These are phyloP conservation scores for Sorex maritimensis DNA, from an alignment of 2,797 vertebrate species.

Conservation along the genomic window DNA sequence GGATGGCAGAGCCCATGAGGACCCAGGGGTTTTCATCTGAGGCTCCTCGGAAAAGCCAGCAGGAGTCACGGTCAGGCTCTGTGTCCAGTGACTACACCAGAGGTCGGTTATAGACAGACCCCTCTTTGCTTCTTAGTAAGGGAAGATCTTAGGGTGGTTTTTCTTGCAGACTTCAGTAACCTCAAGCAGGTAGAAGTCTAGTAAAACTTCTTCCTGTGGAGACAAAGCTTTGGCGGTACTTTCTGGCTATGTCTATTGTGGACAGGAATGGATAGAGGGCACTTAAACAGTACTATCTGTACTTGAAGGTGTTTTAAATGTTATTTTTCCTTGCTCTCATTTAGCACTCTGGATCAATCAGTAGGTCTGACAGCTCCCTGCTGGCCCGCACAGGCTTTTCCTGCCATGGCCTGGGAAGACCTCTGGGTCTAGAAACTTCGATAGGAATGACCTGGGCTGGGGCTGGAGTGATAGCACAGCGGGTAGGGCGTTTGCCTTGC, in stretches of 20 bases:
- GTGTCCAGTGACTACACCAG: too few relatives aligned
- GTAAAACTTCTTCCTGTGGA: not conserved
- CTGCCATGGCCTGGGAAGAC: not conserved
- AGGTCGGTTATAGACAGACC: too few relatives aligned
- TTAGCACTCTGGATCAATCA: not conserved
- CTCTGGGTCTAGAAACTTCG: not conserved
- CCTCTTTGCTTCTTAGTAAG: not conserved
- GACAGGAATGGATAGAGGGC: not conserved
- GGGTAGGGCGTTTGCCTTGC: too few relatives aligned
- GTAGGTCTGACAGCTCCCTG: not conserved
- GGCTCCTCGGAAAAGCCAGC: too few relatives aligned
- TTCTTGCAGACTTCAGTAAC: not conserved
- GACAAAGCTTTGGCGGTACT: not conserved
- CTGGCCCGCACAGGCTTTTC: fast-evolving
- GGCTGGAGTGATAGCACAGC: too few relatives aligned
- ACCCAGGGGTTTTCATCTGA: too few relatives aligned
- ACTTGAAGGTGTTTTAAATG: not conserved
- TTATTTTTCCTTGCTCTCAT: not conserved
- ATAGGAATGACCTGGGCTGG: too few relatives aligned
- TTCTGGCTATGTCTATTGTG: not conserved
- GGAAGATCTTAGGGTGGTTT: not conserved
- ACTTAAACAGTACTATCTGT: not conserved
- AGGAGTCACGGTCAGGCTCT: too few relatives aligned
- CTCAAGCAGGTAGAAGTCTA: not conserved
- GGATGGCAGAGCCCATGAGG: too few relatives aligned